Evolutionary conservation across 2,797 vertebrate genomes (phyloP).

Genomic region (Spondyliosoma cantharus): DNA sequence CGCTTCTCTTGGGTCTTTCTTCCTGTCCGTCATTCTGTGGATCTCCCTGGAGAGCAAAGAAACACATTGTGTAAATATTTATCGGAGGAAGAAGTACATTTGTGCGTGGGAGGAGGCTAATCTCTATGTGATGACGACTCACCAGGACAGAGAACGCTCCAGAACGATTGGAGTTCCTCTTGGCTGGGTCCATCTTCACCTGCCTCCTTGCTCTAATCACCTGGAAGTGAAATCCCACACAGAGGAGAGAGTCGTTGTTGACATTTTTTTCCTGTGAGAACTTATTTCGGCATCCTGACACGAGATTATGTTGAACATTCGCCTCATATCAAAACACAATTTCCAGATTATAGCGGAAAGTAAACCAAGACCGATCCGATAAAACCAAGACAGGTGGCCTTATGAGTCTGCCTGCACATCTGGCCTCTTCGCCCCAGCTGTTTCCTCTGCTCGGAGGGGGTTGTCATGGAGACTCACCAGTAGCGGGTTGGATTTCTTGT

Average conservation of each 20-base stretch:
- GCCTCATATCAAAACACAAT: conserved; percentile 9
- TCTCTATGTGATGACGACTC: conserved; percentile 28
- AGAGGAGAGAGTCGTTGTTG: not conserved
- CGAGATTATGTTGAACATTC: not conserved
- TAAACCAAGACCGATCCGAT: conserved; percentile 37
- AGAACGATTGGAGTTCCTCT: conserved; percentile 65
- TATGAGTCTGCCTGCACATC: conserved; percentile 55
- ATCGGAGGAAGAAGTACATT: not conserved
- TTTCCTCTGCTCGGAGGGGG: conserved; percentile 43
- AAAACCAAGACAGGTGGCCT: conserved; percentile 50
- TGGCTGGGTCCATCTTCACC: conserved; percentile 62
- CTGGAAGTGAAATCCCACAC: conserved; percentile 53
- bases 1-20: conserved; percentile 57
- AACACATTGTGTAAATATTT: conserved; percentile 14
- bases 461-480: conserved; percentile 81
- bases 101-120: not conserved
- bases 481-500: conserved; percentile 71
- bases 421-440: conserved; percentile 55
- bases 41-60: conserved; percentile 70
- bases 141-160: conserved; percentile 78
- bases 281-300: not conserved
- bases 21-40: conserved; percentile 54
- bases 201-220: conserved; percentile 77
- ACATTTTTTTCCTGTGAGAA: conserved; percentile 14
- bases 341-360: conserved; percentile 3